phyloP scores from a whole-genome alignment of 1,140 invertebrate species.

The Sipha flava region DNA sequence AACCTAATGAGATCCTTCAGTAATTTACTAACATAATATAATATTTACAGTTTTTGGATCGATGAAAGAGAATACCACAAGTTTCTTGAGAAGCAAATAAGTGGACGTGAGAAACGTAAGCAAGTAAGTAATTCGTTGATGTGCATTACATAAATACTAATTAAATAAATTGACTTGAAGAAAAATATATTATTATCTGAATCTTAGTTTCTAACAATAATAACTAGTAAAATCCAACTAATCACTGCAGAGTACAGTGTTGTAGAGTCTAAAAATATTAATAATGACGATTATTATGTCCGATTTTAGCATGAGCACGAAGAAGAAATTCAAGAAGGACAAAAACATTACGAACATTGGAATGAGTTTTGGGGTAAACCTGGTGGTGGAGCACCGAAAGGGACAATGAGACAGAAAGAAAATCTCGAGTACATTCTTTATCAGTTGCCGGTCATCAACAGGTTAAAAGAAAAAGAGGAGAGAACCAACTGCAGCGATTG shows the following conservation, averaged over 20 bases:
- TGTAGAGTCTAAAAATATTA: too few species aligned
- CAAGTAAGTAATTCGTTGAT: slow-evolving; percentile 34
- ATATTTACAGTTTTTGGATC: neutral
- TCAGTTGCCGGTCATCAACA: slow-evolving; percentile 36
- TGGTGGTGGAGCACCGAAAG: slow-evolving; percentile 55
- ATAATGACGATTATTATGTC: neutral
- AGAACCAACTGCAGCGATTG: neutral
- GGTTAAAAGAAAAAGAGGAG: slow-evolving; percentile 31
- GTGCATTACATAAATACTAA: neutral
- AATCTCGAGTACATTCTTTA: slow-evolving; percentile 39
- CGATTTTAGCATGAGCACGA: slow-evolving; percentile 44
- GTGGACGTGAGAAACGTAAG: slow-evolving; percentile 41
- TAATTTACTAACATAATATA: too few species aligned
- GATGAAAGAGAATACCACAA: slow-evolving; percentile 37
- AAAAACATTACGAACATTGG: slow-evolving; percentile 58
- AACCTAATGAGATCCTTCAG: too few species aligned
- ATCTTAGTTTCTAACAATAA: too few species aligned
- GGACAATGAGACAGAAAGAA: slow-evolving; percentile 40
- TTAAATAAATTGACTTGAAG: neutral
- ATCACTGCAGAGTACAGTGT: too few species aligned
- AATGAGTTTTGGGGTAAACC: slow-evolving; percentile 57
- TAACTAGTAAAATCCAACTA: too few species aligned
- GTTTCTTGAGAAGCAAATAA: slow-evolving; percentile 45
- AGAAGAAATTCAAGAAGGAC: slow-evolving; percentile 50
- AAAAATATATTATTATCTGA: too few species aligned